Evolutionary conservation across 2,113 vertebrate species (phyloP), one percentile per base, ranked within the genome.

Genomic region (Butorides virescens): DNA sequence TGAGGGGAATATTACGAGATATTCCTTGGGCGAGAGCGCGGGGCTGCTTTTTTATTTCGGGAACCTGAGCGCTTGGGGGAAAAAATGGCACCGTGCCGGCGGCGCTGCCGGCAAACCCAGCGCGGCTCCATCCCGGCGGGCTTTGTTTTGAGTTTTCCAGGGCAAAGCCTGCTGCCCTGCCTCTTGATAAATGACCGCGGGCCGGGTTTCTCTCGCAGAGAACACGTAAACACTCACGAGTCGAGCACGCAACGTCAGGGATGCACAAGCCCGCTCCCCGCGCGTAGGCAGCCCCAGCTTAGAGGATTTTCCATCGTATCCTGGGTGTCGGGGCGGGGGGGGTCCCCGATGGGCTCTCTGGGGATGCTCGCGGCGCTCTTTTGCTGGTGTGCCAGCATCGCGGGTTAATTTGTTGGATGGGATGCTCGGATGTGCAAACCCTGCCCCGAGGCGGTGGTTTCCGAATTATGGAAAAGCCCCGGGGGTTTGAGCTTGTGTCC

Each of bases 81-180:
- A 27, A 81, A 76, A 80, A 25, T 3, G 5, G 21, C 0, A 0
- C 83, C 82, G 39, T 7, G 13, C 29, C 8, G 10, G 42, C 16
- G 10, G 42, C 47, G 67, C 77, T 30, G 13, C 42, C 0, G 0
- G 27, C 71, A 49, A 44, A 71, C 36, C 74, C 10, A 11, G 71
- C 39, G 12, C 0, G 0, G 46, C 80, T 94, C 68, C 47, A 29
- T 90, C 78, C 76, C 53, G 2, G 1, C 26, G 23, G 76, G 32
- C 55, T 92, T 76, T 80, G 86, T 90, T 88, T 90, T 46, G 88
- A 70, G 59, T 86, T 84, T 84, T 66, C 59, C 63, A 68, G 75
- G 88, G 79, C 83, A 90, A 90, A 97, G 10, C 62, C 46, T 3
- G 5, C 71, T 67, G 86, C 81, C 63, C 72, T 79, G 65, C 88